These are phyloP conservation scores for Cygnus atratus DNA, from an alignment of 2,113 vertebrate genomes.

Conservation along the genomic window DNA sequence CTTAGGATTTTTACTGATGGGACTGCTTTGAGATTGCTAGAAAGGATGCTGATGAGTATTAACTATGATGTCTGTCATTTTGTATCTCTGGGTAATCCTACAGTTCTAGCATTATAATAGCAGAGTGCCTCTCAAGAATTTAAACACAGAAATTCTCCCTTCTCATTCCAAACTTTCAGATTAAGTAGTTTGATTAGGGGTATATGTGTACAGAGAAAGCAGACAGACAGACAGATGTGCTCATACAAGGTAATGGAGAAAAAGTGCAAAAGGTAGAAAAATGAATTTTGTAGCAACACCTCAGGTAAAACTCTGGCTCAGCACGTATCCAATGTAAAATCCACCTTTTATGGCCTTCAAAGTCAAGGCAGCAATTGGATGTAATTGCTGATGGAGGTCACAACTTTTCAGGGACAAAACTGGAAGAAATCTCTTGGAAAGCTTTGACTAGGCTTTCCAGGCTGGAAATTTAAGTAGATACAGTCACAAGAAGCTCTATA, in stretches of 20 bases:
- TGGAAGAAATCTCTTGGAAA: not conserved
- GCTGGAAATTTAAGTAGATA: not conserved
- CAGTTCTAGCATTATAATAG: not conserved
- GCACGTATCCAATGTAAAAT: not conserved
- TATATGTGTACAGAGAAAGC: not conserved
- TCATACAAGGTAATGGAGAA: not conserved
- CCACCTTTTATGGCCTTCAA: not conserved
- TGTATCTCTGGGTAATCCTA: slow-evolving; percentile 9
- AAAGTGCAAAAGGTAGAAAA: not conserved
- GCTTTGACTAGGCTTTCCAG: not conserved
- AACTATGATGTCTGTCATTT: slow-evolving; percentile 44
- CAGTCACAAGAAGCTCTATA: not conserved
- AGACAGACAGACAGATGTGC: not conserved
- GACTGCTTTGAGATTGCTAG: slow-evolving; percentile 6
- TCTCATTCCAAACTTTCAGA: not conserved
- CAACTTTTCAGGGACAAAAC: not conserved
- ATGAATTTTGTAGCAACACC: not conserved
- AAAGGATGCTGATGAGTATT: slow-evolving; percentile 52
- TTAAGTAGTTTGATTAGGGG: not conserved
- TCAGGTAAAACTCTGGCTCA: not conserved
- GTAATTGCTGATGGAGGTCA: not conserved
- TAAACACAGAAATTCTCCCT: not conserved
- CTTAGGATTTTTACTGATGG: slow-evolving; percentile 29
- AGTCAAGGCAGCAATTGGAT: not conserved
- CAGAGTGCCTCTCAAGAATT: not conserved